Evolutionary conservation across 1,140 invertebrate species (phyloP).

Genomic region (Spodoptera litura): DNA sequence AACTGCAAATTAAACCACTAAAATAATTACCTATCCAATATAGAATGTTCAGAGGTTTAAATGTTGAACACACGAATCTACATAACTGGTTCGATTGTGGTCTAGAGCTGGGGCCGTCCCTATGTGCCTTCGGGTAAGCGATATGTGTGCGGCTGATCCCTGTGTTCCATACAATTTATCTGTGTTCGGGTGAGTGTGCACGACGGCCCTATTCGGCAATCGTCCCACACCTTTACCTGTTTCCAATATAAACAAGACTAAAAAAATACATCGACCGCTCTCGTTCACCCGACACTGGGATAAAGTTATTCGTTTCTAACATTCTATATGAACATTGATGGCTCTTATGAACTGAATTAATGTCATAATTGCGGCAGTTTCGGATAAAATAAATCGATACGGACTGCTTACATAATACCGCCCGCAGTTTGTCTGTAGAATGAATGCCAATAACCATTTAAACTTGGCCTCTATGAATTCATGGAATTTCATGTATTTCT

Average conservation of each 20-base stretch:
- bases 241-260: slow-evolving; percentile 70
- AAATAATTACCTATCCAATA: slow-evolving; percentile 78
- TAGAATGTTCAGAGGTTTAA: slow-evolving; percentile 69
- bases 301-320: slow-evolving; percentile 83
- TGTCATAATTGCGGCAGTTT: slow-evolving; percentile 84
- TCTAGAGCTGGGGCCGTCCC: slow-evolving; percentile 53
- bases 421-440: slow-evolving; percentile 76
- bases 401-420: slow-evolving; percentile 81
- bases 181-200: slow-evolving; percentile 69
- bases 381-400: slow-evolving; percentile 85
- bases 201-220: slow-evolving; percentile 70
- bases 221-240: slow-evolving; percentile 81
- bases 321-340: slow-evolving; percentile 80
- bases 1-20: slow-evolving; percentile 79
- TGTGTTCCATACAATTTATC: slow-evolving; percentile 74
- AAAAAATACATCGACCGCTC: slow-evolving; percentile 69
- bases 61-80: slow-evolving; percentile 66
- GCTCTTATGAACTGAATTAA: slow-evolving; percentile 83
- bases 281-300: slow-evolving; percentile 69
- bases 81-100: slow-evolving; percentile 70
- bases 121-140: slow-evolving; percentile 57
- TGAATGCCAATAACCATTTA: slow-evolving; percentile 62
- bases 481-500: slow-evolving; percentile 59
- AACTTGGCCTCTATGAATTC: slow-evolving; percentile 58
- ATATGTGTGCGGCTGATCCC: slow-evolving; percentile 46